Percentiles rank a stretch among this genome's conserved stretches.
Conservation (phyloP, 2,113 vertebrate species). For the Chloropsis cyanopogon region DNA sequence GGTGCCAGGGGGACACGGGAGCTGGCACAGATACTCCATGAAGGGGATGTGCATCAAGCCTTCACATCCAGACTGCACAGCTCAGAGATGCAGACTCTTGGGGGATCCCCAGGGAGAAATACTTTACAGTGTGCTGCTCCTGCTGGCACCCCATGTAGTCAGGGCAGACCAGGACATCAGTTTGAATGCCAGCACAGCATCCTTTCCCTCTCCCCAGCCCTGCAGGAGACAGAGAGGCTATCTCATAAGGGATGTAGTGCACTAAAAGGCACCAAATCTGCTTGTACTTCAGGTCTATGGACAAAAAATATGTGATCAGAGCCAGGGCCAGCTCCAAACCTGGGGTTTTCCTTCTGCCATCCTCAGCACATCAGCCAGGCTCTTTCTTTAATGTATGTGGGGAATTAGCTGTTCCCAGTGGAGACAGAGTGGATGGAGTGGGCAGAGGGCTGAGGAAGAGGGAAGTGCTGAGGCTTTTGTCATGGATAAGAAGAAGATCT, state of each 20-base stretch:
- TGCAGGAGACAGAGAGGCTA: not conserved
- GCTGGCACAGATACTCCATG: not conserved
- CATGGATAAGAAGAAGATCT: not conserved
- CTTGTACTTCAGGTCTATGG: not conserved
- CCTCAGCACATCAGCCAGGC: not conserved
- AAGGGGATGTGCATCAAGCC: not conserved
- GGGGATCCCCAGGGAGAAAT: not conserved
- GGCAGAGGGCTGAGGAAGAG: not conserved
- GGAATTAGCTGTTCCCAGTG: not conserved
- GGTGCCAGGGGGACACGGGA: not conserved
- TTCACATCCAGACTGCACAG: not conserved
- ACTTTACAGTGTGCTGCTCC: not conserved
- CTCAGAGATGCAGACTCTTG: not conserved
- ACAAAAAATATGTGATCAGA: not conserved
- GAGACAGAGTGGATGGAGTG: not conserved
- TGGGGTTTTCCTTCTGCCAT: not conserved
- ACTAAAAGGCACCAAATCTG: not conserved
- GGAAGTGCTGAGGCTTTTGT: not conserved
- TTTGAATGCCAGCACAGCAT: not conserved
- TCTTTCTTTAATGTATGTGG: too few species aligned
- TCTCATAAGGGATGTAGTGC: not conserved
- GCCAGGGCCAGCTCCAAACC: not conserved
- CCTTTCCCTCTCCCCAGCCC: not conserved
- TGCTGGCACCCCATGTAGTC: not conserved
- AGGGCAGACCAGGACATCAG: not conserved